Base-by-base conservation (phyloP, 2,113 vertebrate species). In the Myrmecobius fasciatus region DNA sequence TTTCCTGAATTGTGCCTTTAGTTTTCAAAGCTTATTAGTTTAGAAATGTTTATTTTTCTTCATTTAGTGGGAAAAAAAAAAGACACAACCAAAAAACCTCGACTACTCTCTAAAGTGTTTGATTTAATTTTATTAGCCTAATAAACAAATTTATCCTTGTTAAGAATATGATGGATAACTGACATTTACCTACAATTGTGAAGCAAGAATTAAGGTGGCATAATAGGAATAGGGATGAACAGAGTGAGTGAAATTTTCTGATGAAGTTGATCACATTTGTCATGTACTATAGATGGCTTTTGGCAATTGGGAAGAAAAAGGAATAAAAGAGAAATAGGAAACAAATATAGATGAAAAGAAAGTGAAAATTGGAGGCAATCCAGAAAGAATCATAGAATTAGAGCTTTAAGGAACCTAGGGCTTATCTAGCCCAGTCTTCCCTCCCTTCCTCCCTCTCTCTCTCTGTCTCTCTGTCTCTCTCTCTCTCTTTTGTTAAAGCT, bases 71-170 rank as follows among this genome's bases (percentile, higher is more conserved):
- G 26, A 53, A 53, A 8, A 25, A 31, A 28, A 56, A 10, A 56
- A 92, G 60, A 43, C n/a, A 90, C 91, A 91, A 92, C 49, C n/a
- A n/a, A 51, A 49, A 1, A 1, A 6, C 8, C 10, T n/a, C 12
- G 17, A 53, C 52, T 94, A 91, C 53, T 89, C 2, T 93, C 36
- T 91, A 92, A 92, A 67, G 89, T 91, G 49, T 31, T 75, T 92
- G 53, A 26, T 22, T 53, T 93, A 46, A 52, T 93, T 94, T 89
- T 90, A 43, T 20, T 91, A 56, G 25, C 53, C 49, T 93, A 53
- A 9, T 89, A 92, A 53, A 43, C 20, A 24, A 20, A 83, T 83
- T 83, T 83, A 43, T 83, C 67, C 20, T 83, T 43, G 2, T n/a
- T n/a, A 83, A 43, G n/a, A 83, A 43, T 17, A 43, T 83, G 17